A percentile compares a stretch with the other conserved stretches of the same genome.
Conservation (phyloP, 2,113 vertebrate species). For the Orcinus orca region DNA sequence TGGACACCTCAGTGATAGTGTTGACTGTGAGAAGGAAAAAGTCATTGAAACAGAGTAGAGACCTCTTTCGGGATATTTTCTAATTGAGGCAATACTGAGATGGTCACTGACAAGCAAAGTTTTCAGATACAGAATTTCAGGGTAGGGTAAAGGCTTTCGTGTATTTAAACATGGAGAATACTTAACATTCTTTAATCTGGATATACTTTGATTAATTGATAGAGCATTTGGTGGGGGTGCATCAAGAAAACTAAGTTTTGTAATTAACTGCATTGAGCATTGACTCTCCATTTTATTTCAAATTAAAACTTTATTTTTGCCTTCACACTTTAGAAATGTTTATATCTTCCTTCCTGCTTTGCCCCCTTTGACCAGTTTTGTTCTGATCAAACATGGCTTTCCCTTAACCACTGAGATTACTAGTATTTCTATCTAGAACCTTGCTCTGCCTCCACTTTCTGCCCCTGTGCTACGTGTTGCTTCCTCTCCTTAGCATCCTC, state of each 20-base stretch:
- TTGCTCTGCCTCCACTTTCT: not conserved
- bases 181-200: not conserved
- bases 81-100: not conserved
- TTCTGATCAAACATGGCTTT: not conserved
- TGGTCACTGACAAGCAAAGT: not conserved
- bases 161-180: not conserved
- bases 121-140: not conserved
- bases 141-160: not conserved
- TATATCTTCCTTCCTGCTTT: not conserved
- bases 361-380: not conserved
- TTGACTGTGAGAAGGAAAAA: not conserved
- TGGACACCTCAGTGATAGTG: not conserved
- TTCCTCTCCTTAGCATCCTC: not conserved
- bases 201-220: not conserved
- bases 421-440: not conserved
- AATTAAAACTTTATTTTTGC: not conserved
- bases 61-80: not conserved
- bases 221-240: not conserved
- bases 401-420: not conserved
- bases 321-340: not conserved
- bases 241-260: not conserved
- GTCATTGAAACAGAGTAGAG: not conserved
- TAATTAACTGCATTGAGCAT: not conserved
- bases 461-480: not conserved
- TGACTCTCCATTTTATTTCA: not conserved